Evolutionary conservation across 53 echinoderm and acorn worm genomes (phyloP), one percentile per base, ranked within the genome.

Genomic region (Zoroaster sp.): DNA sequence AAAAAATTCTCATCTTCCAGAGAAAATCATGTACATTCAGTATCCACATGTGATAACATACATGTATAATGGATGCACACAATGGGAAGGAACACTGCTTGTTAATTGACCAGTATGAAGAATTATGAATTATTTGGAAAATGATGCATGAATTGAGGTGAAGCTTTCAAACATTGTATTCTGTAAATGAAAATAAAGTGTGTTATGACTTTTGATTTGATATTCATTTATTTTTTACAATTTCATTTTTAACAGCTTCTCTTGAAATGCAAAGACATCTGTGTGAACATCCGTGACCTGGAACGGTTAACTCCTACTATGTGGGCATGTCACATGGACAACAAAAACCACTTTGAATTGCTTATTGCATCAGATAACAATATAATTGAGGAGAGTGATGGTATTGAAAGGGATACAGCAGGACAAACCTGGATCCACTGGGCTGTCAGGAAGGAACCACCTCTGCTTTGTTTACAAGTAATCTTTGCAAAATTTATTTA

Each of bases 341-440:
- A 94, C 38, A 94, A 94, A 80, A 72, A 47, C 34, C 94, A 96
- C 70, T 92, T 96, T 88, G 96, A 96, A 42, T 69, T 89, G 25
- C 75, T 96, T 30, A 89, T 73, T 35, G 35, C 90, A 72, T 33
- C 88, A 5, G 46, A 46, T 74, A 75, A 41, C 20, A 90, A 92
- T 52, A 86, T 42, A 30, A 87, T 93, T 54, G 72, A 83, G 35
- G 96, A 94, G 72, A 43, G 32, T 17, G 96, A 96, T 92, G 92
- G 94, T 41, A 94, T 96, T 11, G 96, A 96, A 59, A 83, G 96
- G 54, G 96, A 94, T 79, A 87, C 51, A 45, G 70, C 80, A 53
- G 94, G 94, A 66, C 80, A 90, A 72, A 96, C 96, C 1, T 96
- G 96, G 96, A 93, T 96, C 25, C 96, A 96, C 40, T 96, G 96